Conservation (phyloP, 2,113 vertebrate species). For the Buteo buteo region DNA sequence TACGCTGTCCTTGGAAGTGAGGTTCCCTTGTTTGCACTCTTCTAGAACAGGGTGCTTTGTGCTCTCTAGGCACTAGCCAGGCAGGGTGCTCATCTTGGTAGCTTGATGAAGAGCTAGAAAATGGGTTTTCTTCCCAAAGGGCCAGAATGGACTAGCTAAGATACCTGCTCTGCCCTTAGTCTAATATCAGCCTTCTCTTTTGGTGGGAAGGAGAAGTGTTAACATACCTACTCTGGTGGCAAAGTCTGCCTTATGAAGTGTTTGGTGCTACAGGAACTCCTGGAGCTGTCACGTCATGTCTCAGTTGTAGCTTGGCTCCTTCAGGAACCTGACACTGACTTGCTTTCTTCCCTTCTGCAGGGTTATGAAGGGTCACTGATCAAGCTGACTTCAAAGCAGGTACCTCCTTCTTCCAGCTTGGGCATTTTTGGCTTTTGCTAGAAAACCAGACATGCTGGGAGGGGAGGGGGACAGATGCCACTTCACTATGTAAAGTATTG, state of each 20-base stretch:
- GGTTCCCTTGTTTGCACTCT: neutral
- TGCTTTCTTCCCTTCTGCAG: constrained; percentile 73
- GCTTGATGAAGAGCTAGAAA: neutral
- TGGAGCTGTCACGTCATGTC: fast-evolving
- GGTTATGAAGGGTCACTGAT: constrained; percentile 99
- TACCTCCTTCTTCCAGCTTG: constrained; percentile 52
- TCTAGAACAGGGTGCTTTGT: neutral
- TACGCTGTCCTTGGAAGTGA: neutral
- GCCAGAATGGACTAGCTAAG: neutral
- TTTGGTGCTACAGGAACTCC: neutral
- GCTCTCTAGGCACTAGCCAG: neutral
- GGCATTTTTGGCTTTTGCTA: neutral
- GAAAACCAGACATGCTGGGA: neutral
- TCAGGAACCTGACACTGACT: neutral
- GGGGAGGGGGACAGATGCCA: neutral
- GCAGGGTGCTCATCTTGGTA: neutral
- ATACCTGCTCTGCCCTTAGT: neutral
- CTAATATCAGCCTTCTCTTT: neutral
- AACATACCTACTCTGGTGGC: neutral
- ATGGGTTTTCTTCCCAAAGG: neutral
- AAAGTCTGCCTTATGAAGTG: neutral
- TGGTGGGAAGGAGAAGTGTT: neutral
- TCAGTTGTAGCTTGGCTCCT: neutral
- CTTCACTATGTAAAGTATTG: neutral
- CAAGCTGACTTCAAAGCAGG: constrained; percentile 99